Conservation (phyloP, 2,113 vertebrate genomes). For the Lutjanus erythropterus region DNA sequence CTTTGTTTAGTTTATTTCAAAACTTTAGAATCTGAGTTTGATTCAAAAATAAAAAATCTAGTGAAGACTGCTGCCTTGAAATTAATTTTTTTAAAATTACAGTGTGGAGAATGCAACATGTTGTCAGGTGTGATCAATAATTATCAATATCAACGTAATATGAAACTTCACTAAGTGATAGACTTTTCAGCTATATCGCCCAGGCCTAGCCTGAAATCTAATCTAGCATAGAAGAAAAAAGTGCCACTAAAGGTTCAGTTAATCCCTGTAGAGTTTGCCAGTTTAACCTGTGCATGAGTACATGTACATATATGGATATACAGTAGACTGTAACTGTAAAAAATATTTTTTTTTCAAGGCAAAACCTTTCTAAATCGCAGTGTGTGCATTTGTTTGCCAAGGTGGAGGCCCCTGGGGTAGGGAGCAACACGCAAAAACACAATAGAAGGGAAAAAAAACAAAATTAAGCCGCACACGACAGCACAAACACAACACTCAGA, state of each 20-base stretch:
- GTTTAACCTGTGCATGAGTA: slow-evolving; percentile 11
- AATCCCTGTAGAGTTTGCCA: not conserved
- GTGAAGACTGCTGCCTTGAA: no score
- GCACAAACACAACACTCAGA: slow-evolving; percentile 78
- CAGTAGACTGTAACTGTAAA: not conserved
- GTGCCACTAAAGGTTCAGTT: slow-evolving; percentile 11
- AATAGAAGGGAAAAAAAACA: slow-evolving; percentile 62
- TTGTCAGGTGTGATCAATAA: no score
- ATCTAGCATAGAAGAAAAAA: not conserved
- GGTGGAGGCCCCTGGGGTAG: slow-evolving; percentile 64
- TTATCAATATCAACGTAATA: no score
- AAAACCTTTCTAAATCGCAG: slow-evolving; percentile 38
- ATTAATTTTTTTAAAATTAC: no score
- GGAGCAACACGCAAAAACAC: slow-evolving; percentile 72
- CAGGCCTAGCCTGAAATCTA: not conserved
- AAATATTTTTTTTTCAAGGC: not conserved
- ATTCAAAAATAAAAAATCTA: no score
- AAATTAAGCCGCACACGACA: slow-evolving; percentile 76
- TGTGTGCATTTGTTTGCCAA: slow-evolving; percentile 47
- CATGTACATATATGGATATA: slow-evolving; percentile 2
- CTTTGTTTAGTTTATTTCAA: no score
- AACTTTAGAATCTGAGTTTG: no score
- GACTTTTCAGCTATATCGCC: no score
- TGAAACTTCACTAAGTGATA: no score
- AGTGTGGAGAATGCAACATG: no score